phyloP scores from a whole-genome alignment of 2,797 vertebrate species.

The Graptemys geographica region DNA sequence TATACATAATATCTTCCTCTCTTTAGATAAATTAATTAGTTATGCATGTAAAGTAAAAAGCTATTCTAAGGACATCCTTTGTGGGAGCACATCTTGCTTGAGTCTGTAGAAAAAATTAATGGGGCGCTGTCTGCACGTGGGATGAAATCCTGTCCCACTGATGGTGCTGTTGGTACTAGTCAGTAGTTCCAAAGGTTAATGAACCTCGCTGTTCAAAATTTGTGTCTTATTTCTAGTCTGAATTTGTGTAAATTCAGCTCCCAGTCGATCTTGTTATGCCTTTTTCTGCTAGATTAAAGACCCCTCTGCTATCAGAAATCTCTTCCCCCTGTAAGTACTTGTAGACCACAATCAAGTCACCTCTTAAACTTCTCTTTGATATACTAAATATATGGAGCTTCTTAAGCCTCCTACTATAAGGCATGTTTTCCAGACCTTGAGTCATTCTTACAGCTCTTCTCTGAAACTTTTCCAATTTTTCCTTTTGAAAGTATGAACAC shows the following conservation, averaged over 20 bases:
- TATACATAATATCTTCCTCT: neutral
- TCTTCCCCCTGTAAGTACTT: neutral
- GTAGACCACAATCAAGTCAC: neutral
- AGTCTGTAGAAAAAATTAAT: neutral
- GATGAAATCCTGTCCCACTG: neutral
- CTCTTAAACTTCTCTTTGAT: neutral
- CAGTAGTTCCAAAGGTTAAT: neutral
- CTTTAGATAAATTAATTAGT: neutral
- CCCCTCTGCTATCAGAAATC: neutral
- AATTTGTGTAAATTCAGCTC: neutral
- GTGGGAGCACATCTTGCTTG: neutral
- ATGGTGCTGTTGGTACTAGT: neutral
- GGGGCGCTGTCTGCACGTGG: accelerated
- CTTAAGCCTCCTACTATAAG: neutral
- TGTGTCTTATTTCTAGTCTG: neutral
- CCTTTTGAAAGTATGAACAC: neutral
- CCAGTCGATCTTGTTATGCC: neutral
- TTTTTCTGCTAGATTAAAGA: neutral
- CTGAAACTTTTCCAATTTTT: neutral
- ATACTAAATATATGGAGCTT: neutral
- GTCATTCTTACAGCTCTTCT: neutral
- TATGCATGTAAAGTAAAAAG: neutral
- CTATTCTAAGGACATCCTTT: neutral
- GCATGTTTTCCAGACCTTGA: neutral
- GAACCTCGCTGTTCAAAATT: neutral